These are phyloP conservation scores for Drosophila nigrodunni DNA, from an alignment of 1,140 invertebrate species.

Conservation along the genomic window DNA sequence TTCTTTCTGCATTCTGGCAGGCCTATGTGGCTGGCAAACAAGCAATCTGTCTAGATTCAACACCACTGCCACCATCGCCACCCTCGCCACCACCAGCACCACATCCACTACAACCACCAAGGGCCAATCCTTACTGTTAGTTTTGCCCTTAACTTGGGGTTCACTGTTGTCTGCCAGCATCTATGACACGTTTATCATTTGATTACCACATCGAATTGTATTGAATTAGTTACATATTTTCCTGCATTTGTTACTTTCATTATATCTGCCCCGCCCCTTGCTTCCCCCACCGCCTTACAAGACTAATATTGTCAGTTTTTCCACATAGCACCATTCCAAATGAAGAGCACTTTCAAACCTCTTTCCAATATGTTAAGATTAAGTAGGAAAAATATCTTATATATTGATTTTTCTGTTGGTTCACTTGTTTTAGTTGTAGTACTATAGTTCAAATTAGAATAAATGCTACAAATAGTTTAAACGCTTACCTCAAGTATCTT, in stretches of 20 bases:
- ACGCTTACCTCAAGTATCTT: no score
- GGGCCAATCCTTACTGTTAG: not conserved
- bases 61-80: slow-evolving; percentile 16
- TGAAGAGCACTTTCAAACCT: not conserved
- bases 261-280: slow-evolving; percentile 33
- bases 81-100: slow-evolving; percentile 5
- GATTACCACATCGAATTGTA: slow-evolving; percentile 77
- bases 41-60: slow-evolving; percentile 47
- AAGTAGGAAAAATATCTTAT: not conserved
- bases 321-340: not conserved
- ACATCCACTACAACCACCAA: slow-evolving; percentile 10
- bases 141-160: not conserved
- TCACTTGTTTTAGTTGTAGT: no score
- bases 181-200: slow-evolving; percentile 67
- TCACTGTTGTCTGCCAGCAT: slow-evolving; percentile 24
- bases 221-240: slow-evolving; percentile 75
- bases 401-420: not conserved
- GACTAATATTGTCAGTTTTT: slow-evolving; percentile 4
- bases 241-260: slow-evolving; percentile 50
- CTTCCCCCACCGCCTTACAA: not conserved
- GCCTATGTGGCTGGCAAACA: slow-evolving; percentile 28
- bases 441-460: not conserved
- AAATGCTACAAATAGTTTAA: no score
- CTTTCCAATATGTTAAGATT: not conserved
- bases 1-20: slow-evolving; percentile 67